Base-by-base conservation (phyloP, 2,888 invertebrate genomes). In the Melipona beecheii region DNA sequence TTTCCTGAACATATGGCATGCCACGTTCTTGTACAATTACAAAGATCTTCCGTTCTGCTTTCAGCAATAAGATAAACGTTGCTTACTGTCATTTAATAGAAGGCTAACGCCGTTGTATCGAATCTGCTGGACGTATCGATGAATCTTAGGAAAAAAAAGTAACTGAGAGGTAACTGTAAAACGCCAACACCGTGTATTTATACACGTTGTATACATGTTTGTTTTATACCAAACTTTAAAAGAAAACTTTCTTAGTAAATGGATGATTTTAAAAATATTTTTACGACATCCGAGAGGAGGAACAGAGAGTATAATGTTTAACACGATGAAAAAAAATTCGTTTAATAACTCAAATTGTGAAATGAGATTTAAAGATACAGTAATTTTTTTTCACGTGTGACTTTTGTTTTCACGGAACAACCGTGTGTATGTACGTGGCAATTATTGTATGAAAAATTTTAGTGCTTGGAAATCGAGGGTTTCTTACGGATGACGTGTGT, bases 1-100 rank as follows among this genome's bases (percentile, higher is more conserved):
- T 88, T 88, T 75, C 58, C 78, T 69, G 71, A 87, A 80, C 66
- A 69, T 70, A 66, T 78, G 36, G 36, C 60, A 52, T 68, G 43
- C 21, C 65, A 82, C 78, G 60, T 84, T 80, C 79, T 80, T 66
- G 78, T 75, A 78, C 70, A 43, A 60, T 15, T 27, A n/a, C 49
- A 31, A 43, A 49, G 70, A 84, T 36, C 56, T 56, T 64, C 43
- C 50, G 4, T 52, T 4, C 19, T 49, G 60, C 43, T 43, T 43
- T 31, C 11, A 11, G 17, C 24, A 70, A 75, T 13, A 17, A 19
- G 3, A 60, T 19, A 49, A 65, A 64, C 2, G 17, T 60, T 27
- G 21, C n/a, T 52, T 65, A 60, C 13, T 19, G 50, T 50, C 24
- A 11, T 17, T 17, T 27, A 43, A 27, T 1, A 27, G 71, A 56